Conservation (phyloP, 1,140 invertebrate species). For the Drosophila nigromelanica region DNA sequence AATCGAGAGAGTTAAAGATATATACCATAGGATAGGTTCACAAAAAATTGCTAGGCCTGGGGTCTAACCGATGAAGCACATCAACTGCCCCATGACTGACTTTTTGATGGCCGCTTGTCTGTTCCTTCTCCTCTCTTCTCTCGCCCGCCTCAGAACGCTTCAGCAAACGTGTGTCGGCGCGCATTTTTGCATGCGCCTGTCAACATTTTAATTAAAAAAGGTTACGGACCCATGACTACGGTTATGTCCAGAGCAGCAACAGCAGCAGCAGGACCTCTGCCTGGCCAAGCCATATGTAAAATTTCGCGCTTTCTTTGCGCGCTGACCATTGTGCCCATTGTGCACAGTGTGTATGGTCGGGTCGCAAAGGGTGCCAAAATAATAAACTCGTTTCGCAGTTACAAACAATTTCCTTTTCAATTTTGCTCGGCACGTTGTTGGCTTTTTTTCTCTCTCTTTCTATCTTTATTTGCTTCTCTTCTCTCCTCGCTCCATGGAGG, state of each 20-base stretch:
- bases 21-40: neutral
- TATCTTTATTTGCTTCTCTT: neutral
- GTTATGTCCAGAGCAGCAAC: constrained; percentile 5
- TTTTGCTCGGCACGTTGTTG: constrained; percentile 65
- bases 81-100: constrained; percentile 40
- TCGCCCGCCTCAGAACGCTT: neutral
- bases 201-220: constrained; percentile 84
- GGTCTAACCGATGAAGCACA: constrained; percentile 44
- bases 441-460: constrained; percentile 35
- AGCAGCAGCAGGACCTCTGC: neutral
- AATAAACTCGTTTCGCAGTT: constrained; percentile 84
- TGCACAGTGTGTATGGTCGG: constrained; percentile 17
- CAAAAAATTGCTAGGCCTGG: neutral
- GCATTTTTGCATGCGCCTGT: constrained; percentile 82
- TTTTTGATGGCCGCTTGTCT: constrained; percentile 34
- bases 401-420: constrained; percentile 84
- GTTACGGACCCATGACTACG: constrained; percentile 69
- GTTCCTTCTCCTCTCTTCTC: neutral
- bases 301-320: constrained; percentile 73
- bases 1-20: neutral
- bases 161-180: constrained; percentile 31
- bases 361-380: constrained; percentile 81
- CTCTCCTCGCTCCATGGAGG: constrained; percentile 38
- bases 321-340: constrained; percentile 39
- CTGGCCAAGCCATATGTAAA: constrained; percentile 68